These are phyloP conservation scores for Neodiprion virginianus DNA, from an alignment of 1,140 invertebrate species.

Conservation along the genomic window DNA sequence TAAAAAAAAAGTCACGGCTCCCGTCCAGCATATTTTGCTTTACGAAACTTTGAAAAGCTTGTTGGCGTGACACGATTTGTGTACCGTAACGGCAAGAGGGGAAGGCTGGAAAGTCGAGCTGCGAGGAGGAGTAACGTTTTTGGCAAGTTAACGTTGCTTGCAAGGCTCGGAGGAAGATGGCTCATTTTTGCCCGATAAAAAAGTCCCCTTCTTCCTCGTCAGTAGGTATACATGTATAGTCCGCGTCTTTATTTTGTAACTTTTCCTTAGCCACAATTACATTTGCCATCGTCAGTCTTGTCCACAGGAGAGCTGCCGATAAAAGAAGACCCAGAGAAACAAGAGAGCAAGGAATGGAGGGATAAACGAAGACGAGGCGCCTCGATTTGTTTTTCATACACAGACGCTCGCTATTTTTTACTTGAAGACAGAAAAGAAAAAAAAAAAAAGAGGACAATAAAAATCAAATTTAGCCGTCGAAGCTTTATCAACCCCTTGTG, in stretches of 20 bases:
- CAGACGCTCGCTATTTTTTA: neutral
- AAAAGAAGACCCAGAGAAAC: neutral
- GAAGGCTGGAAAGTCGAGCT: neutral
- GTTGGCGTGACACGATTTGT: neutral
- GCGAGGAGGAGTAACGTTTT: neutral
- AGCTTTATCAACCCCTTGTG: neutral
- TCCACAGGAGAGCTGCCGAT: neutral
- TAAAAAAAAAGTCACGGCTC: neutral
- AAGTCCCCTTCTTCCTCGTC: constrained; percentile 28
- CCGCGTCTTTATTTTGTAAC: constrained; percentile 23
- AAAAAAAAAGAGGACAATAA: neutral
- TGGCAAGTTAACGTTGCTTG: neutral
- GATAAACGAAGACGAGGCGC: neutral
- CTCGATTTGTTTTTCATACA: neutral
- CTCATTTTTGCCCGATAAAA: constrained; percentile 38
- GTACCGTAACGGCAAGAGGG: neutral
- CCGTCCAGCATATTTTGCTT: neutral
- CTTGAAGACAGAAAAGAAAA: neutral
- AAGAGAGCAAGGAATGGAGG: neutral
- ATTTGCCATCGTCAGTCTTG: constrained; percentile 27
- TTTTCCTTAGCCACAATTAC: constrained; percentile 36
- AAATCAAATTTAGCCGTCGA: neutral
- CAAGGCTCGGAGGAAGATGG: neutral
- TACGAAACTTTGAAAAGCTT: neutral
- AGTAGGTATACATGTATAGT: neutral